Conservation (phyloP, 2,113 vertebrate species). For the Lampris megalopsis region DNA sequence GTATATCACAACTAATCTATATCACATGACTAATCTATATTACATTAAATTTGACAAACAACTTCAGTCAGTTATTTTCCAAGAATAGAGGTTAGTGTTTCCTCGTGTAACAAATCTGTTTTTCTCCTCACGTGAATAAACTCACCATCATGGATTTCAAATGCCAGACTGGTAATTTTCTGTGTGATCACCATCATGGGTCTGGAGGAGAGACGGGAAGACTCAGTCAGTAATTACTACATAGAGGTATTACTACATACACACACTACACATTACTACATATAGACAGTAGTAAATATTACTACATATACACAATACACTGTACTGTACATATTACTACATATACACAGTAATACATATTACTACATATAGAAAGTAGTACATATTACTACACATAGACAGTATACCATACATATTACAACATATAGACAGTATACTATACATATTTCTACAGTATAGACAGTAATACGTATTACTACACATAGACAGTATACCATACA, state of each 20-base stretch:
- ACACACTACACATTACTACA: background rate
- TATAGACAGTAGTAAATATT: background rate
- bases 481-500: background rate
- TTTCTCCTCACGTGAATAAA: background rate
- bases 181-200: conserved; percentile 98
- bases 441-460: background rate
- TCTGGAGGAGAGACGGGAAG: conserved; percentile 73
- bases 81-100: too few species aligned
- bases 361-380: background rate
- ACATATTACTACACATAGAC: background rate
- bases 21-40: too few species aligned
- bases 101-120: too few species aligned
- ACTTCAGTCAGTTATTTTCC: too few species aligned
- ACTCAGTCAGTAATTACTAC: too few species aligned
- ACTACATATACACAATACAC: too few species aligned
- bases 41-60: too few species aligned
- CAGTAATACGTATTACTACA: too few species aligned
- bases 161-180: conserved; percentile 96
- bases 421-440: background rate
- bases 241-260: too few species aligned
- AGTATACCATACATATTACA: too few species aligned
- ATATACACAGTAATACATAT: background rate
- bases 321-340: background rate
- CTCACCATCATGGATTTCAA: conserved; percentile 95
- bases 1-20: too few species aligned